Conservation (phyloP, 2,113 vertebrate species). For the Lates calcarifer region DNA sequence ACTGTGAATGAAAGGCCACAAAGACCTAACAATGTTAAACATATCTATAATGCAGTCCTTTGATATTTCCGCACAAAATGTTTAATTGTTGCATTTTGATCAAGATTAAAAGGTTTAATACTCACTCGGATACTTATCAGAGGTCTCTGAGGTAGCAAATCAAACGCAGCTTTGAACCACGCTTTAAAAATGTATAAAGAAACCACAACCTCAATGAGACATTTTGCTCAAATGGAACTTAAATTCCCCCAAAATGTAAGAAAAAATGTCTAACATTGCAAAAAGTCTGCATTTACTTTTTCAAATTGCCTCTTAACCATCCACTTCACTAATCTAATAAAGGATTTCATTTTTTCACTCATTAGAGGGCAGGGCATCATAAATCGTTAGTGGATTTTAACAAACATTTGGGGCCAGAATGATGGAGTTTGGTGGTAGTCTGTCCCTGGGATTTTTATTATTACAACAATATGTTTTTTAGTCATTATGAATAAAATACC, state of each 20-base stretch:
- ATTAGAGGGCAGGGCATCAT: not conserved
- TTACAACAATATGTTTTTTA: not conserved
- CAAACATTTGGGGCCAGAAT: not conserved
- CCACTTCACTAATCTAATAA: not conserved
- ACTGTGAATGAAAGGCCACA: not conserved
- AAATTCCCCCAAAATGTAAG: not conserved
- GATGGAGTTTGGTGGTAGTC: no score
- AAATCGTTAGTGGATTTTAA: not conserved
- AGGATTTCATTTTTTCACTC: not conserved
- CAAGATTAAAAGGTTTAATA: not conserved
- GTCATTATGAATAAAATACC: not conserved
- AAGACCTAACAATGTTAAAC: not conserved
- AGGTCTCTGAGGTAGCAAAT: not conserved
- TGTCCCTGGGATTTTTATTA: not conserved
- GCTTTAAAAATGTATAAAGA: constrained; percentile 12
- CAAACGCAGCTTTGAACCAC: constrained; percentile 1
- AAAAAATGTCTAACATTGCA: not conserved
- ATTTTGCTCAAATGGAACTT: not conserved
- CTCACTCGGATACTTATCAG: not conserved
- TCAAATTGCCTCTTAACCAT: not conserved
- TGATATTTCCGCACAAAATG: not conserved
- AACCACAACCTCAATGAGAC: not conserved
- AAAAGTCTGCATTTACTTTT: not conserved
- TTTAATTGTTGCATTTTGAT: not conserved
- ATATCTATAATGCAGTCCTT: not conserved